Percentiles rank a stretch among this genome's conserved stretches.
These are phyloP conservation scores for Stegastes partitus DNA, from an alignment of 2,113 vertebrate genomes.

Conservation along the genomic window DNA sequence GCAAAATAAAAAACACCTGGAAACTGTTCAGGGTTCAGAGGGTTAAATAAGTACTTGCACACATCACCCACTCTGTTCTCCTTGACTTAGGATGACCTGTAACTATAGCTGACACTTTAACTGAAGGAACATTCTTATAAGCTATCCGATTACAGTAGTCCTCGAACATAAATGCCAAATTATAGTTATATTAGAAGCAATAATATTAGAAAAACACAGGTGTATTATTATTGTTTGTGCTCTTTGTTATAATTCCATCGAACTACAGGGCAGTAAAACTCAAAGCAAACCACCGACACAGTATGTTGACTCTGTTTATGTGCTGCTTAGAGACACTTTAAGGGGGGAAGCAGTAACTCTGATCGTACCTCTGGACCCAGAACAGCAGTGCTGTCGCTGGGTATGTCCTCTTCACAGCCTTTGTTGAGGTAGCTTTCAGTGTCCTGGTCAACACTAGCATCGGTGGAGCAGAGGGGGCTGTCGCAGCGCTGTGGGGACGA, in stretches of 20 bases:
- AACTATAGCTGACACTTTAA: slow-evolving; percentile 36
- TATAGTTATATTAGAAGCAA: too few relatives aligned
- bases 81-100: slow-evolving; percentile 4
- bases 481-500: slow-evolving; percentile 80
- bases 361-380: slow-evolving; percentile 92
- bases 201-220: too few relatives aligned
- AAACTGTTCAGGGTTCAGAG: too few relatives aligned
- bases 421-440: slow-evolving; percentile 93
- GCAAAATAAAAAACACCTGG: too few relatives aligned
- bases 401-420: slow-evolving; percentile 94
- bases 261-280: not conserved
- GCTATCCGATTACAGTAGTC: slow-evolving; percentile 5
- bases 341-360: not conserved
- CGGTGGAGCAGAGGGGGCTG: slow-evolving; percentile 85
- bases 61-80: not conserved
- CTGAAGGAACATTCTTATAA: not conserved
- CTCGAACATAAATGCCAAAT: too few relatives aligned
- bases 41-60: too few relatives aligned
- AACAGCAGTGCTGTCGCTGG: slow-evolving; percentile 95
- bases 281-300: not conserved
- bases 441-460: slow-evolving; percentile 91
- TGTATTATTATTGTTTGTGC: too few relatives aligned
- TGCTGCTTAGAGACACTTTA: not conserved
- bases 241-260: not conserved
- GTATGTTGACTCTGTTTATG: not conserved